A percentile compares a stretch with the other conserved stretches of the same genome.
Conservation (phyloP, 1,140 invertebrate species). For the Gonioctena quinquepunctata region DNA sequence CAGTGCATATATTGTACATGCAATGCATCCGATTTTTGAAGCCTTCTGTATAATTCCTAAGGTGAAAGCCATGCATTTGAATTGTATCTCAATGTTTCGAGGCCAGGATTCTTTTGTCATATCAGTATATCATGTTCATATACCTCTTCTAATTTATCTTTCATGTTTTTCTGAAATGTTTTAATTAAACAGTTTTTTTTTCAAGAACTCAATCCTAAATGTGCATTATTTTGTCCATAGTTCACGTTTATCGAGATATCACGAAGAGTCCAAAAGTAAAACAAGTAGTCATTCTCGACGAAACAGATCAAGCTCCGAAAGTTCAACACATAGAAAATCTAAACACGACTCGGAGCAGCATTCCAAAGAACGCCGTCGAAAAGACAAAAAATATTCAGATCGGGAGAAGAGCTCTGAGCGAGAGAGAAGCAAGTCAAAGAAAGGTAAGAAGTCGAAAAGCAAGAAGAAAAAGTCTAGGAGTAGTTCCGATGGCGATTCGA, state of each 20-base stretch:
- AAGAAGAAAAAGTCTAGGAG: background rate
- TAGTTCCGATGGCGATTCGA: background rate
- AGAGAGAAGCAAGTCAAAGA: background rate
- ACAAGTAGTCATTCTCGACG: background rate
- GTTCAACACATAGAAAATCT: background rate
- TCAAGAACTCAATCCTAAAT: background rate
- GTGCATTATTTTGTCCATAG: background rate
- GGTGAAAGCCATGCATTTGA: too few species aligned
- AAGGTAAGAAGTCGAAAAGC: background rate
- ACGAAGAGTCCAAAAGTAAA: conserved; percentile 1
- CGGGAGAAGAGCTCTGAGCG: background rate
- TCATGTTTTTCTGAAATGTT: too few species aligned
- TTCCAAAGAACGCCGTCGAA: background rate
- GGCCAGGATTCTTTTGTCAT: too few species aligned
- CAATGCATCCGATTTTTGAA: too few species aligned
- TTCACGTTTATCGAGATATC: background rate
- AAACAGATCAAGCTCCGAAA: background rate
- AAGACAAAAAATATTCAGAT: conserved; percentile 1
- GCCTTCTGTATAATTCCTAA: too few species aligned
- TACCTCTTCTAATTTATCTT: too few species aligned
- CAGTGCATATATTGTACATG: too few species aligned
- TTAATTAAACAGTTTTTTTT: too few species aligned
- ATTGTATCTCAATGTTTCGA: too few species aligned
- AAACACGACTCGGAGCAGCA: background rate
- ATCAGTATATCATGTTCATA: too few species aligned